A percentile compares a stretch with the other conserved stretches of the same genome.
phyloP scores from a whole-genome alignment of 2,113 vertebrate genomes.

The Suricata suricatta region DNA sequence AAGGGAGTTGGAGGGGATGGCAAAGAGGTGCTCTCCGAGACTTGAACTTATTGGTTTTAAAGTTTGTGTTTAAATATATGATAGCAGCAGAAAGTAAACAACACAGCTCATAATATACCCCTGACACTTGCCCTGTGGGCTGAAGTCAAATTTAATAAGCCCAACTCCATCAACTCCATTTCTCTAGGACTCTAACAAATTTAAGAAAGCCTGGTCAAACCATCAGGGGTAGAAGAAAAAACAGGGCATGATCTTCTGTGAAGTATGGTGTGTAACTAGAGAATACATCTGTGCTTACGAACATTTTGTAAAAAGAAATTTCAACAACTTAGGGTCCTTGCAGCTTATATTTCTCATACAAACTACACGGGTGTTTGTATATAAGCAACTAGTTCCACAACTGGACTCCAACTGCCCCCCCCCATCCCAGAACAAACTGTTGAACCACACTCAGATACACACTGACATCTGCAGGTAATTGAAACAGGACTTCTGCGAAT shows the following conservation, averaged over 20 bases:
- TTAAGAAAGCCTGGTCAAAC: slow-evolving; percentile 50
- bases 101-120: background rate
- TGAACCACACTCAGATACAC: slow-evolving; percentile 69
- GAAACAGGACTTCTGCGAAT: slow-evolving; percentile 40
- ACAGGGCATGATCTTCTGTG: slow-evolving; percentile 22
- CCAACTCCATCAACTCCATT: slow-evolving; percentile 21
- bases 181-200: slow-evolving; percentile 40
- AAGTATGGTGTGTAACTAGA: slow-evolving; percentile 46
- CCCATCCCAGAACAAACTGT: slow-evolving; percentile 43
- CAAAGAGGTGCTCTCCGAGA: background rate
- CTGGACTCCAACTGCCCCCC: slow-evolving; percentile 35
- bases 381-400: slow-evolving; percentile 68
- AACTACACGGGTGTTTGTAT: slow-evolving; percentile 62
- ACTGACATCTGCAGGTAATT: slow-evolving; percentile 77
- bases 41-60: slow-evolving; percentile 40
- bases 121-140: slow-evolving; percentile 35
- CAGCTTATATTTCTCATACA: slow-evolving; percentile 60
- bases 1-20: background rate
- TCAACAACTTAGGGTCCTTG: background rate
- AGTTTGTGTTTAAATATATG: slow-evolving; percentile 52
- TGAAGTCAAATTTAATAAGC: slow-evolving; percentile 62
- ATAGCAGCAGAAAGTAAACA: slow-evolving; percentile 60
- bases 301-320: slow-evolving; percentile 44
- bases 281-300: background rate
- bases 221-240: background rate